phyloP scores from a whole-genome alignment of 1,140 invertebrate species.

The Bradynema listronoti region DNA sequence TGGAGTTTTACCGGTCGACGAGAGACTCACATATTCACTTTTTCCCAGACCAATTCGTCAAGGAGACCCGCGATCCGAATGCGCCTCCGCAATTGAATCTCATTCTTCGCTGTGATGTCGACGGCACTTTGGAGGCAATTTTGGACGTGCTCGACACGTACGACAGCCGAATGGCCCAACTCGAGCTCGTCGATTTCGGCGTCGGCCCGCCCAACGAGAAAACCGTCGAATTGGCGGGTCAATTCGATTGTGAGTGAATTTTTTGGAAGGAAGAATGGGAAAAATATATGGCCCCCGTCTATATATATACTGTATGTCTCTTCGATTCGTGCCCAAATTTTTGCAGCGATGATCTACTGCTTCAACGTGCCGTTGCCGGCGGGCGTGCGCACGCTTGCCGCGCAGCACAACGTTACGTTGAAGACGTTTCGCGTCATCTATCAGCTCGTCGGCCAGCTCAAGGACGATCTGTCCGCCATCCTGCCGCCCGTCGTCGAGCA shows the following conservation, averaged over 20 bases:
- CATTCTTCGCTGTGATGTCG: conserved; percentile 63
- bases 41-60: too few species aligned
- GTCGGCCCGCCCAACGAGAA: conserved; percentile 75
- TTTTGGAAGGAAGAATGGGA: too few species aligned
- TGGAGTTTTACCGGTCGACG: too few species aligned
- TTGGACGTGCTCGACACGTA: conserved; percentile 84
- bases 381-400: conserved; percentile 30
- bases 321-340: too few species aligned
- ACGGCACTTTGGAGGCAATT: conserved; percentile 80
- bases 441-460: conserved; percentile 43
- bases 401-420: conserved; percentile 33
- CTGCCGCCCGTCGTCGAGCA: conserved; percentile 24
- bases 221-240: conserved; percentile 77
- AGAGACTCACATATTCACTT: conserved; percentile 2
- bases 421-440: conserved; percentile 54
- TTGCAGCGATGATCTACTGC: conserved; percentile 47
- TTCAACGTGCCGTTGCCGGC: conserved; percentile 43
- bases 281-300: not conserved
- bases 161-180: conserved; percentile 67
- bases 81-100: conserved; percentile 15
- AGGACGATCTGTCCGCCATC: conserved; percentile 28
- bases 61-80: conserved; percentile 1
- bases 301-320: too few species aligned
- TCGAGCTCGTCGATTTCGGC: conserved; percentile 81
- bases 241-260: conserved; percentile 67